Evolutionary conservation across 2,113 vertebrate genomes (phyloP).

Genomic region (Mesitornis unicolor): DNA sequence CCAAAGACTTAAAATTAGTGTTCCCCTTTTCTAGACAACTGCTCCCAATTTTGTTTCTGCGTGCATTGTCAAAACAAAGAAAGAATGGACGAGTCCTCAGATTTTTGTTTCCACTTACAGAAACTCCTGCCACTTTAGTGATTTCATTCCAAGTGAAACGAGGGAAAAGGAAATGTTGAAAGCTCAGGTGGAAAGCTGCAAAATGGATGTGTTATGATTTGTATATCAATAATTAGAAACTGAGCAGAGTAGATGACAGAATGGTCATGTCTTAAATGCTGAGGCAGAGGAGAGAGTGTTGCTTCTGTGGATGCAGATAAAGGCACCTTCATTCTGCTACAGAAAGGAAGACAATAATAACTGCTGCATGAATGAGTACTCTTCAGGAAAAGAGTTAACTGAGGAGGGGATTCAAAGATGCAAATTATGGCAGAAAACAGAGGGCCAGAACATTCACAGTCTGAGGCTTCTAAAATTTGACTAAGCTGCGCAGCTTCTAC

Average conservation of each 20-base stretch:
- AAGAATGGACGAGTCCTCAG: not conserved
- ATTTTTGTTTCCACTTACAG: not conserved
- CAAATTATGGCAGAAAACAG: not conserved
- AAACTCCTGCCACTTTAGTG: not conserved
- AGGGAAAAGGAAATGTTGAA: not conserved
- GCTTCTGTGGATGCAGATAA: not conserved
- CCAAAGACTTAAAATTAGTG: not conserved
- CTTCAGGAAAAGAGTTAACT: not conserved
- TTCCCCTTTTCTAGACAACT: not conserved
- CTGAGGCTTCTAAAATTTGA: not conserved
- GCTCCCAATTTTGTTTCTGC: not conserved
- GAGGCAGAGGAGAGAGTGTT: not conserved
- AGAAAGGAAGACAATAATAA: not conserved
- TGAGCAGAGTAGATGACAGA: not conserved
- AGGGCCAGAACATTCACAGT: not conserved
- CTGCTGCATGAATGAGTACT: not conserved
- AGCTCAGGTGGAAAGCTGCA: not conserved
- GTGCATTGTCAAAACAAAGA: not conserved
- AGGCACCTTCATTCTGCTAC: not conserved
- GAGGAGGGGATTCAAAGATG: not conserved
- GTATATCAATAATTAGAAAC: not conserved
- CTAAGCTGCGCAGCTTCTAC: not conserved
- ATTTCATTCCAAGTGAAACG: not conserved
- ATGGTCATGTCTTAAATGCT: not conserved
- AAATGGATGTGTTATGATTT: not conserved